Evolutionary conservation across 2,888 invertebrate genomes (phyloP).

Genomic region (Leistus spinibarbis): DNA sequence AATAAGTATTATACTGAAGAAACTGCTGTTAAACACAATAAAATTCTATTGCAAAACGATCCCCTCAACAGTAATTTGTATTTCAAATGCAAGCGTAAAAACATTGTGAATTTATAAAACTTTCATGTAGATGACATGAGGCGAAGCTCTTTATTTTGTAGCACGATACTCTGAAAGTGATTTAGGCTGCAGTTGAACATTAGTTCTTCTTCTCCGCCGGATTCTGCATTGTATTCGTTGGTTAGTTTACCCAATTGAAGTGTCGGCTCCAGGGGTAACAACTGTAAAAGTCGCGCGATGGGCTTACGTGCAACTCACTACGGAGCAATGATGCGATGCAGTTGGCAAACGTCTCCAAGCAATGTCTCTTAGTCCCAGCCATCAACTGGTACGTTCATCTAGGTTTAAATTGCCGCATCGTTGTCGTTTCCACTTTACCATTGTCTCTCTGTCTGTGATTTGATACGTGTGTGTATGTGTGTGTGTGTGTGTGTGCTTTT

Average conservation of each 20-base stretch:
- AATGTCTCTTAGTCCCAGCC: background rate
- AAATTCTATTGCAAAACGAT: too few relatives aligned
- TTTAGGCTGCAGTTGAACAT: background rate
- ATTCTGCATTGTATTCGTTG: background rate
- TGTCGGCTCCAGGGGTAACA: background rate
- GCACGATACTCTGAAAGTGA: background rate
- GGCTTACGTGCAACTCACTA: background rate
- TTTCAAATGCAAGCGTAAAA: too few relatives aligned
- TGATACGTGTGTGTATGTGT: background rate
- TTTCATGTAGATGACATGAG: background rate
- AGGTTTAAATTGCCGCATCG: constrained; percentile 1
- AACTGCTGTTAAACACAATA: too few relatives aligned
- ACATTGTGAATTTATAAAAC: too few relatives aligned
- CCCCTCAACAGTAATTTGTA: too few relatives aligned
- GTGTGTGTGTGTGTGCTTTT: background rate
- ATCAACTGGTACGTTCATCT: background rate
- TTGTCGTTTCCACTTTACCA: constrained; percentile 5
- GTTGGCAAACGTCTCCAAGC: constrained; percentile 3
- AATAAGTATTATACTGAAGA: too few relatives aligned
- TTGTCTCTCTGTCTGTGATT: constrained; percentile 1
- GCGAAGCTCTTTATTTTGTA: background rate
- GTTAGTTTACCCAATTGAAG: background rate
- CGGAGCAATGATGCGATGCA: background rate
- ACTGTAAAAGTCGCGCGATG: background rate
- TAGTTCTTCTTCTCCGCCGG: background rate